A percentile compares a stretch with the other conserved stretches of the same genome.
Evolutionary conservation across 2,797 vertebrate genomes (phyloP).

Genomic region (Sebastes miniatus): DNA sequence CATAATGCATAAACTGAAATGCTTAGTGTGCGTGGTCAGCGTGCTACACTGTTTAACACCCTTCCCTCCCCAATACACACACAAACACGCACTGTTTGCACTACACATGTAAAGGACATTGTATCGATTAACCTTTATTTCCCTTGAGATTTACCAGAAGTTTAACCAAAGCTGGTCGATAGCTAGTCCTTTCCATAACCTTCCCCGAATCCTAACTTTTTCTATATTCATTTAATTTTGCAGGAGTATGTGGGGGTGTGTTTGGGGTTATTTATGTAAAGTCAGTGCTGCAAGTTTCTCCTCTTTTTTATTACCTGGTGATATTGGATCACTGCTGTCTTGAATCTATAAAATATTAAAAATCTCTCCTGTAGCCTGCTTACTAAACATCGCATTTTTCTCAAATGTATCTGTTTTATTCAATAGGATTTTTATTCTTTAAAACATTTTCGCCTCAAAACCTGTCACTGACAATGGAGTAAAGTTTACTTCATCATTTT

Average conservation of each 20-base stretch:
- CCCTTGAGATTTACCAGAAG: neutral
- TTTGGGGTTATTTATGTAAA: slow-evolving; percentile 9
- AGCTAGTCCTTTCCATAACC: neutral
- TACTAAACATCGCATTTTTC: neutral
- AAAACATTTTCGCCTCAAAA: neutral
- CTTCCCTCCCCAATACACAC: neutral
- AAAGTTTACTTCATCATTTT: neutral
- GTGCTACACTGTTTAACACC: neutral
- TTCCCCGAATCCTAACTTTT: neutral
- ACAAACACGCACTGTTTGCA: neutral
- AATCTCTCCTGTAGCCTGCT: neutral
- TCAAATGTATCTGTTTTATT: neutral
- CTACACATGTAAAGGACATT: slow-evolving; percentile 11
- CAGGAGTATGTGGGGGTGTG: neutral
- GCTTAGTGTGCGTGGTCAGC: slow-evolving; percentile 20
- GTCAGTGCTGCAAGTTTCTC: neutral
- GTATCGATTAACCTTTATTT: slow-evolving; percentile 49
- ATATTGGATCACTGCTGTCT: slow-evolving; percentile 25
- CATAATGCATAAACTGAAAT: neutral
- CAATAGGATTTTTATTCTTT: neutral
- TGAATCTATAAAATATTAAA: slow-evolving; percentile 23
- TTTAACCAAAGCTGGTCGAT: slow-evolving; percentile 14
- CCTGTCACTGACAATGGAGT: neutral
- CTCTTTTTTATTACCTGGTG: slow-evolving; percentile 23
- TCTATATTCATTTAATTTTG: neutral